phyloP scores from a whole-genome alignment of 2,888 invertebrate genomes.

The Dryadula phaetusa region DNA sequence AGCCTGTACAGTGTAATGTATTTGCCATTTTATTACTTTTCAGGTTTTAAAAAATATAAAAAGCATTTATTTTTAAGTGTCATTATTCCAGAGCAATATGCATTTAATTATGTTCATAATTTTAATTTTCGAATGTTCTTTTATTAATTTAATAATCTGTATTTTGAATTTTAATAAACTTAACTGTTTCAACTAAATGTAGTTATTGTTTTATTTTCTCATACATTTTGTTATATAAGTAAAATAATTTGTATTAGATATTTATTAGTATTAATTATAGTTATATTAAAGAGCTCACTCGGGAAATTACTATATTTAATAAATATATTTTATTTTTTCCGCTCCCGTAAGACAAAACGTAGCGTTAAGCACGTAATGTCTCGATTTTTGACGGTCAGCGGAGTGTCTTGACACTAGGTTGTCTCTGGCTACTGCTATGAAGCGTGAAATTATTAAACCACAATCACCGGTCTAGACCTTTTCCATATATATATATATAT shows the following conservation, averaged over 20 bases:
- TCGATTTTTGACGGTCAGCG: no score
- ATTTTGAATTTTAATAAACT: constrained; percentile 30
- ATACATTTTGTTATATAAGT: not conserved
- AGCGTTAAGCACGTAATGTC: no score
- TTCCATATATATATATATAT: no score
- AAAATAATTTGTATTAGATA: no score
- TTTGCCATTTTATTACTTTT: not conserved
- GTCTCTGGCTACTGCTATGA: no score
- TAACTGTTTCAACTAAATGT: constrained; percentile 21
- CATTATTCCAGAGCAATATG: constrained; percentile 36
- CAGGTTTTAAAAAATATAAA: not conserved
- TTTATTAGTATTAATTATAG: not conserved
- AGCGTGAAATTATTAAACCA: no score
- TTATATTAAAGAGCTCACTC: no score
- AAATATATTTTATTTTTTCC: no score
- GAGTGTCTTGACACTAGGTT: no score
- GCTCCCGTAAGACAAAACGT: no score
- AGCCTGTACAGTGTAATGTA: not conserved
- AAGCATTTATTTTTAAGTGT: not conserved
- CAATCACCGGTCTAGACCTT: no score
- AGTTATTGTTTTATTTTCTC: constrained; percentile 13
- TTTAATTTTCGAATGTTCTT: constrained; percentile 37
- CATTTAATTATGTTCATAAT: constrained; percentile 33
- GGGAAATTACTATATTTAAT: no score
- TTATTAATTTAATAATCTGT: constrained; percentile 28